These are phyloP conservation scores for Siniperca knerii DNA, from an alignment of 2,113 vertebrate genomes.

Conservation along the genomic window DNA sequence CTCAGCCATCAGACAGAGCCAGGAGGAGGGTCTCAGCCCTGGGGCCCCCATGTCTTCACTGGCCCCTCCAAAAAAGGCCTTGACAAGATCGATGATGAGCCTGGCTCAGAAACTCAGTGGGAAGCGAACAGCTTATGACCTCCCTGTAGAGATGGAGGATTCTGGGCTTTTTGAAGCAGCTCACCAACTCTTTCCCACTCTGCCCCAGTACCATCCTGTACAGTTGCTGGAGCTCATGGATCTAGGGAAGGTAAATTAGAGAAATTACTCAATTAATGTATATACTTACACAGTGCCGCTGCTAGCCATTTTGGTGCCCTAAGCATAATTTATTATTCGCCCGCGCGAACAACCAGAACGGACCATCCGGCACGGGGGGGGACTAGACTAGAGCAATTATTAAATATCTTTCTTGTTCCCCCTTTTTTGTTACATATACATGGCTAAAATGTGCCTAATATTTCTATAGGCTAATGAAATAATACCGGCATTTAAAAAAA, in stretches of 20 bases:
- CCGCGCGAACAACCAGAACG: too few species aligned
- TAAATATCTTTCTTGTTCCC: too few species aligned
- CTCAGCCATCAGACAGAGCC: slow-evolving; percentile 88
- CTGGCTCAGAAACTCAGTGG: slow-evolving; percentile 97
- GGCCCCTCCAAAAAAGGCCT: slow-evolving; percentile 87
- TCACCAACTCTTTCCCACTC: slow-evolving; percentile 92
- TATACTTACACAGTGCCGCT: too few species aligned
- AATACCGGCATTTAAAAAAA: too few species aligned
- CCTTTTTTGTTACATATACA: too few species aligned
- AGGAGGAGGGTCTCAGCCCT: slow-evolving; percentile 81
- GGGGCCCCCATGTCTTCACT: slow-evolving; percentile 69
- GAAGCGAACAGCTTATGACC: slow-evolving; percentile 90
- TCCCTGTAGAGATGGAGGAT: slow-evolving; percentile 93
- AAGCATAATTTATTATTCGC: too few species aligned
- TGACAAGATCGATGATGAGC: slow-evolving; percentile 95
- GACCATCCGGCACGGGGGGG: too few species aligned
- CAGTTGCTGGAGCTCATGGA: slow-evolving; percentile 98
- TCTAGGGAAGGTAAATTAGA: slow-evolving; percentile 90
- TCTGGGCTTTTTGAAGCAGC: slow-evolving; percentile 97
- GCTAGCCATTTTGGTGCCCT: too few species aligned
- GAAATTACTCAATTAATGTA: neutral
- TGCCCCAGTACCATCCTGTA: slow-evolving; percentile 97
- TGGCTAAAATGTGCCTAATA: too few species aligned
- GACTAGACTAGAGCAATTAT: too few species aligned
- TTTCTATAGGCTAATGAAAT: too few species aligned